These are phyloP conservation scores for Heliconius hermathena DNA, from an alignment of 1,140 invertebrate genomes.

Conservation along the genomic window DNA sequence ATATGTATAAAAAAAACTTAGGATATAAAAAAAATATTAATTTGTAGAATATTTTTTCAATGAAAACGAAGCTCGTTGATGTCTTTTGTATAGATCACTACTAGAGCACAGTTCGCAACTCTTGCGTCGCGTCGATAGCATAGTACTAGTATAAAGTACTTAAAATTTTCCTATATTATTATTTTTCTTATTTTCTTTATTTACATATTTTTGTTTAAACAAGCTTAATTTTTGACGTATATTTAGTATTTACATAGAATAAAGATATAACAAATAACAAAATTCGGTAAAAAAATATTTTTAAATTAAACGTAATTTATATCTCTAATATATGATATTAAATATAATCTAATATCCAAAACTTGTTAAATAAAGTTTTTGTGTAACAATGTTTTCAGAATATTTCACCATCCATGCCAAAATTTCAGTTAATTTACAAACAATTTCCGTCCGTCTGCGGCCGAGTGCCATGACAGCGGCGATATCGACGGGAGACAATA, in stretches of 20 bases:
- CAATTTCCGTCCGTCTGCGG: conserved; percentile 50
- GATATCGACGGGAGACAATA: conserved; percentile 75
- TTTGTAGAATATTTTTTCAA: conserved; percentile 1
- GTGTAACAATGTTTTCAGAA: not conserved
- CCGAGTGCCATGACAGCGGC: conserved; percentile 62
- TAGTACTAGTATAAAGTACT: not conserved
- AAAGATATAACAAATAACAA: not conserved
- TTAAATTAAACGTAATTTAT: too few species aligned
- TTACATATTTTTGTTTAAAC: not conserved
- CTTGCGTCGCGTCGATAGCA: not conserved
- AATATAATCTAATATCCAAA: too few species aligned
- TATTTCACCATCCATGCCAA: conserved; percentile 29
- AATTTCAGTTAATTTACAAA: conserved; percentile 48
- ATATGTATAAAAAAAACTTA: too few species aligned
- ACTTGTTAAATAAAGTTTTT: too few species aligned
- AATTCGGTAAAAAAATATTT: too few species aligned
- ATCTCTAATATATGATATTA: too few species aligned
- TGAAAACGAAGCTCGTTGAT: conserved; percentile 36
- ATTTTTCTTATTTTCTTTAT: not conserved
- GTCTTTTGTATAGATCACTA: conserved; percentile 38
- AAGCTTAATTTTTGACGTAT: not conserved
- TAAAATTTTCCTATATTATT: not conserved
- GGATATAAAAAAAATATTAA: too few species aligned
- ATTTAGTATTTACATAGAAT: not conserved
- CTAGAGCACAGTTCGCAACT: not conserved